A percentile compares a stretch with the other conserved stretches of the same genome.
phyloP scores from a whole-genome alignment of 2,113 vertebrate genomes.

The Pomatorhinus ruficollis region DNA sequence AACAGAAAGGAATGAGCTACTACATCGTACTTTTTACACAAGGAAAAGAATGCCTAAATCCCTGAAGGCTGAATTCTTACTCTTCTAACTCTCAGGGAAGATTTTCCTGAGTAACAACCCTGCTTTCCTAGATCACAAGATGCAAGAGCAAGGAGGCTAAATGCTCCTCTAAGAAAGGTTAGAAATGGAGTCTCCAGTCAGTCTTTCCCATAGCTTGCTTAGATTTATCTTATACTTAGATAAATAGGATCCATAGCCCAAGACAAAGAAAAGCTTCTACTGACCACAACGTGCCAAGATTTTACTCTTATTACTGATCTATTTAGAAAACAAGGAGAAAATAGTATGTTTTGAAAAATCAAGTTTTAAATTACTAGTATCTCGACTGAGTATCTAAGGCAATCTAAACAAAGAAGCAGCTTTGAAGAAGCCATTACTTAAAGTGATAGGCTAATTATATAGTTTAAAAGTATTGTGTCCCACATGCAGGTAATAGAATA shows the following conservation, averaged over 20 bases:
- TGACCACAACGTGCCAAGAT: not conserved
- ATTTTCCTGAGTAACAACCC: not conserved
- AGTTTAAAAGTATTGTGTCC: not conserved
- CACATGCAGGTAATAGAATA: not conserved
- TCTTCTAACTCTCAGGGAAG: not conserved
- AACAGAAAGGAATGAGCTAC: not conserved
- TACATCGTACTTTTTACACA: not conserved
- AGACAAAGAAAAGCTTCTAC: not conserved
- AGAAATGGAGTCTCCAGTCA: not conserved
- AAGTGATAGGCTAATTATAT: not conserved
- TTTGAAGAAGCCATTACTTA: not conserved
- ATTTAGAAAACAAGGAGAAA: conserved; percentile 3
- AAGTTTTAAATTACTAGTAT: not conserved
- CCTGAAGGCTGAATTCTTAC: not conserved
- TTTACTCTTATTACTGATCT: not conserved
- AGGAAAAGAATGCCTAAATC: not conserved
- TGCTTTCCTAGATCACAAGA: not conserved
- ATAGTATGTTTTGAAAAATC: not conserved
- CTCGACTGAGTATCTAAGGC: not conserved
- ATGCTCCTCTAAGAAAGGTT: not conserved
- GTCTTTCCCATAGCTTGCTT: not conserved
- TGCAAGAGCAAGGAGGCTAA: not conserved
- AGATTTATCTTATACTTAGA: not conserved
- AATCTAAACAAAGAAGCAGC: not conserved
- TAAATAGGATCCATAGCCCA: not conserved